Evolutionary conservation across 1,140 invertebrate species (phyloP), one percentile per base, ranked within the genome.

Genomic region (Anoplophora glabripennis): DNA sequence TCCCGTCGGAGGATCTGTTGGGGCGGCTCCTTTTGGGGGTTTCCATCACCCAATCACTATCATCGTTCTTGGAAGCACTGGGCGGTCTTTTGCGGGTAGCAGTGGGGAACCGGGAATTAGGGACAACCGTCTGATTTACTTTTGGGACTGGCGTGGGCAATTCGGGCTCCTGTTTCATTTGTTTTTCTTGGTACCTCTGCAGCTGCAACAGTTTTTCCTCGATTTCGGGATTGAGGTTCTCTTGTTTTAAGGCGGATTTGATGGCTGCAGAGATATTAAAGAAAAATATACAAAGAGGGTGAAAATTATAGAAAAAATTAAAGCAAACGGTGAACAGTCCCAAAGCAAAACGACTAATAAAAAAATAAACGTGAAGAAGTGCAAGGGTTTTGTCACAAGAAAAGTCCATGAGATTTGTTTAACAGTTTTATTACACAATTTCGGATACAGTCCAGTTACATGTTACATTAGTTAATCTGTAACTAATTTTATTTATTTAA

Each of bases 181-280:
- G 87, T 57, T 86, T 86, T 68, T 92, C 90, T 66, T 93, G 90
- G 69, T 94, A 92, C 33, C 89, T 83, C 73, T 94, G 93, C 60
- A 94, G 80, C 63, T 92, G 90, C 3, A 95, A 77, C 15, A 96
- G 73, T 72, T 96, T 96, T 63, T 95, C 93, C 74, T 96, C 92
- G 45, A 96, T 92, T 76, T 96, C 93, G 1, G 93, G 93, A 75
- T 93, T 92, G 10, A 95, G 77, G 74, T 94, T 93, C 69, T 91
- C 89, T 74, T 90, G 88, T 72, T 90, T 90, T 36, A 93, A 74
- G 7, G 89, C 89, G 74, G 86, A 90, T 76, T 89, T 89, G 54
- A 92, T 90, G 2, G 89, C 89, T 92, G 72, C 7, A 62, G 45
- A 49, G 46, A 49, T 61, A 63, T 11, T 53, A 55, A 58, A 51